Conservation (phyloP, 2,797 vertebrate species). For the Nyctalus aviator region DNA sequence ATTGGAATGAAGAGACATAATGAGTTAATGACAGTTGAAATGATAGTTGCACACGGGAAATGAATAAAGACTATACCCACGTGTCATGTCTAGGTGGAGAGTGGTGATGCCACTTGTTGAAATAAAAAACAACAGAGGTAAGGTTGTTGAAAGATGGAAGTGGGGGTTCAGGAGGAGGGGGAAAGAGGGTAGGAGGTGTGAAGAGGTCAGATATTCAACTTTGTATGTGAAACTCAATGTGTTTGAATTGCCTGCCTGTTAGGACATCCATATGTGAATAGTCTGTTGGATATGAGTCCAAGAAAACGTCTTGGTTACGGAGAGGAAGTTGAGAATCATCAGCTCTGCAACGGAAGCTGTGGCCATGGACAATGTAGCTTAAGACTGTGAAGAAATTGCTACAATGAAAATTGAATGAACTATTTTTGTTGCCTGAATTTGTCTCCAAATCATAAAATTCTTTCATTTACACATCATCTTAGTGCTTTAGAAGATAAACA, state of each 20-base stretch:
- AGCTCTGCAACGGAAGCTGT: not conserved
- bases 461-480: slow-evolving; percentile 14
- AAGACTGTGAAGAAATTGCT: not conserved
- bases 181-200: not conserved
- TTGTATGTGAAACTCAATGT: not conserved
- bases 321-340: not conserved
- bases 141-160: not conserved
- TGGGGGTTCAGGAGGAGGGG: not conserved
- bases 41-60: not conserved
- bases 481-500: not conserved
- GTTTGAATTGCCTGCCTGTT: slow-evolving; percentile 8
- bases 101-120: not conserved
- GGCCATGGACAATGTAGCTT: not conserved
- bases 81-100: not conserved
- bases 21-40: not conserved
- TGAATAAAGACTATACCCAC: not conserved
- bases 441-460: slow-evolving; percentile 3
- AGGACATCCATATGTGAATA: not conserved
- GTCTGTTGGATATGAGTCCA: not conserved
- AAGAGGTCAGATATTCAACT: not conserved
- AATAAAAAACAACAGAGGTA: not conserved
- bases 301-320: not conserved
- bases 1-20: not conserved
- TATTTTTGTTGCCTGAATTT: not conserved
- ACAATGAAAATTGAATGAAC: slow-evolving; percentile 21